Percentiles rank a stretch among this genome's conserved stretches.
Evolutionary conservation across 2,113 vertebrate genomes (phyloP).

Genomic region (Ailuropoda melanoleuca): DNA sequence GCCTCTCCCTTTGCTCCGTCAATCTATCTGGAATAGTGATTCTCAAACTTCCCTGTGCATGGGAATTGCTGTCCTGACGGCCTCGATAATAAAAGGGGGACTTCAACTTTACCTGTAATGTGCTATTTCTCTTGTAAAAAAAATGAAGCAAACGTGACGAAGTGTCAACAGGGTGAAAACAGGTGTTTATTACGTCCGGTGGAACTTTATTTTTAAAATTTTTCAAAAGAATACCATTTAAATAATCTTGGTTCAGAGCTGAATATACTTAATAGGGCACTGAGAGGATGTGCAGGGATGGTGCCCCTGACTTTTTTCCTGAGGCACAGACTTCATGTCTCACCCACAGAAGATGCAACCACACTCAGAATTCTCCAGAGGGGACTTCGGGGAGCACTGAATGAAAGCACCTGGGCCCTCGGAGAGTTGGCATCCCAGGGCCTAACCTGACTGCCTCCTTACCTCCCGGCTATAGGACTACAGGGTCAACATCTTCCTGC

Average conservation of each 20-base stretch:
- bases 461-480: slow-evolving; percentile 89
- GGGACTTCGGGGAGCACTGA: too few relatives aligned
- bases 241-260: background rate
- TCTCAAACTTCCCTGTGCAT: background rate
- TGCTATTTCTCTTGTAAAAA: background rate
- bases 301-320: background rate
- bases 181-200: background rate
- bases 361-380: background rate
- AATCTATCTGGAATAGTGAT: background rate
- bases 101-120: background rate
- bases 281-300: background rate
- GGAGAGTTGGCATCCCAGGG: background rate
- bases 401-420: accelerated
- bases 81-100: background rate
- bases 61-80: background rate
- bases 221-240: background rate
- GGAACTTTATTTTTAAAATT: background rate
- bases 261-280: background rate
- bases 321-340: background rate
- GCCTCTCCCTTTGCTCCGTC: background rate
- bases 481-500: slow-evolving; percentile 97
- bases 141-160: background rate
- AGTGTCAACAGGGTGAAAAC: background rate
- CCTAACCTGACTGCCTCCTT: background rate
- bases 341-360: background rate